Conservation (phyloP, 2,797 vertebrate genomes). For the Crenichthys baileyi region DNA sequence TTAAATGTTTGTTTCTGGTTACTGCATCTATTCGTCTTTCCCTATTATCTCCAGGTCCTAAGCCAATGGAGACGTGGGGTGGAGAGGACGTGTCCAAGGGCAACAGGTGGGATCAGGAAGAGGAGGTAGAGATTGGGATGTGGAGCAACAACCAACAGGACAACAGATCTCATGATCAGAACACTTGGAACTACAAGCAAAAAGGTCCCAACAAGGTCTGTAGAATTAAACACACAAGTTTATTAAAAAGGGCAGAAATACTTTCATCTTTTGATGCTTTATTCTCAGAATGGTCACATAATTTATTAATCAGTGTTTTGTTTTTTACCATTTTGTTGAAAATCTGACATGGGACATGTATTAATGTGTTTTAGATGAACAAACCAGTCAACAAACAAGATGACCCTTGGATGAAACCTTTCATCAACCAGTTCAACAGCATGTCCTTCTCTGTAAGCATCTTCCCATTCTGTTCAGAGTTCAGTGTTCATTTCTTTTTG, state of each 20-base stretch:
- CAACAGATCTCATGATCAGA: conserved; percentile 83
- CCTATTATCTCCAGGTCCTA: conserved; percentile 80
- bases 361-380: conserved; percentile 84
- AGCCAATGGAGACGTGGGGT: conserved; percentile 96
- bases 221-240: not conserved
- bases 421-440: conserved; percentile 94
- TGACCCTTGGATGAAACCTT: conserved; percentile 94
- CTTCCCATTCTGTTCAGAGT: not conserved
- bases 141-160: conserved; percentile 95
- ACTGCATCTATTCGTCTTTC: not conserved
- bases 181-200: conserved; percentile 92
- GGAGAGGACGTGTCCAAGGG: conserved; percentile 86
- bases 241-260: not conserved
- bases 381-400: conserved; percentile 95
- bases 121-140: conserved; percentile 97
- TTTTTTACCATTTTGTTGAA: not conserved
- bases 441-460: conserved; percentile 92
- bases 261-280: not conserved
- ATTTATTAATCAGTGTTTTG: too few relatives aligned
- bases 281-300: not conserved
- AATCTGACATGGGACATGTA: not conserved
- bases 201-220: conserved; percentile 91
- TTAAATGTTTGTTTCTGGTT: not conserved
- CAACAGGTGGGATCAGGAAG: conserved; percentile 93
- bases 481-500: not conserved